Conservation (phyloP, 2,888 invertebrate genomes). For the Eugnorisma glareosa region DNA sequence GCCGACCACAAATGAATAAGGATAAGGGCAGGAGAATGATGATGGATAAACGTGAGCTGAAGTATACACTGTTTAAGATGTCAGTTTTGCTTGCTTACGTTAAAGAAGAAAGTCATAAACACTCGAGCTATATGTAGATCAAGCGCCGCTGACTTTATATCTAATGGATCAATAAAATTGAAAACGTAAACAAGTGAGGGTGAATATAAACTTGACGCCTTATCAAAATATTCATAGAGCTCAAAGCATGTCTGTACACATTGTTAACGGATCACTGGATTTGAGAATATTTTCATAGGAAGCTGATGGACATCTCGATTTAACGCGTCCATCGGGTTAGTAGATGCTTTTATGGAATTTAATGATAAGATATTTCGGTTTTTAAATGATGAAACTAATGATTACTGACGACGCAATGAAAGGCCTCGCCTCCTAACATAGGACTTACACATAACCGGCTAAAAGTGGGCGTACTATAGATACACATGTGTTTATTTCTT, state of each 20-base stretch:
- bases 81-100: neutral
- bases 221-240: constrained; percentile 70
- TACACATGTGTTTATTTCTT: neutral
- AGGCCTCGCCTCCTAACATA: neutral
- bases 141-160: neutral
- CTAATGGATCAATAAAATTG: constrained; percentile 36
- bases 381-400: neutral
- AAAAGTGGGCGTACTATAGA: neutral
- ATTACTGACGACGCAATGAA: neutral
- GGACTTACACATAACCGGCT: neutral
- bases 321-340: constrained; percentile 32
- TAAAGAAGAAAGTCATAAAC: constrained; percentile 8
- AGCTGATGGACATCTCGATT: constrained; percentile 41
- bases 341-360: neutral
- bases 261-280: constrained; percentile 68
- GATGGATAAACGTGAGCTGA: too few species aligned
- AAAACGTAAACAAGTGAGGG: constrained; percentile 47
- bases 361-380: neutral
- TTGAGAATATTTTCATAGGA: constrained; percentile 22
- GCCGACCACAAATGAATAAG: too few species aligned
- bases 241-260: constrained; percentile 67
- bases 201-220: constrained; percentile 57
- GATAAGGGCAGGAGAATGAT: too few species aligned
- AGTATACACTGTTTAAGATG: neutral
- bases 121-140: constrained; percentile 1